These are phyloP conservation scores for Drosophila kanapiae DNA, from an alignment of 1,140 invertebrate species.

Conservation along the genomic window DNA sequence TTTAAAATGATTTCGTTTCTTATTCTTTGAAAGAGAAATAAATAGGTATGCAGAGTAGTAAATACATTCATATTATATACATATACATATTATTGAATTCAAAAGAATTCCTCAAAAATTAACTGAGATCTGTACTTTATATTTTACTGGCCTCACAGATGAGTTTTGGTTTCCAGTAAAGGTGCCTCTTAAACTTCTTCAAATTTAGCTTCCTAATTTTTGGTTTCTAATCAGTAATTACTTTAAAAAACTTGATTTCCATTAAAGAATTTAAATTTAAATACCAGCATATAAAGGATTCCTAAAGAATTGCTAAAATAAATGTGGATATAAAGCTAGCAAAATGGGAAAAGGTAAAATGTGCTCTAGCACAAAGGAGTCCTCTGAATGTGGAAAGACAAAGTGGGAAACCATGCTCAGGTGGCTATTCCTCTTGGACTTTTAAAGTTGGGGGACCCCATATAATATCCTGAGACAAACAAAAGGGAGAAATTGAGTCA, in stretches of 20 bases:
- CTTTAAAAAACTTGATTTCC: not conserved
- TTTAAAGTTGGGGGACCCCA: conserved; percentile 19
- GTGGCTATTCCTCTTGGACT: not conserved
- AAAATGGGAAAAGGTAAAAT: conserved; percentile 56
- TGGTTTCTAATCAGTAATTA: no score
- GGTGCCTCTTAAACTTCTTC: not conserved
- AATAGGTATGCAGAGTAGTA: no score
- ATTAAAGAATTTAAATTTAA: not conserved
- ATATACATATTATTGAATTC: no score
- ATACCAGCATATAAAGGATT: not conserved
- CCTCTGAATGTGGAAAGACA: conserved; percentile 2
- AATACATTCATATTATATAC: no score
- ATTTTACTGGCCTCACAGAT: no score
- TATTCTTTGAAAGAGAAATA: no score
- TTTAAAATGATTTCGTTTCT: no score
- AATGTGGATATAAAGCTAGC: conserved; percentile 13
- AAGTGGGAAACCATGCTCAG: conserved; percentile 7
- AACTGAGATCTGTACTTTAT: no score
- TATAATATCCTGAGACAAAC: conserved; percentile 53
- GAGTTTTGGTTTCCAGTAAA: no score
- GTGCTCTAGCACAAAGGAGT: conserved; percentile 11
- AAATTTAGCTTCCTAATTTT: no score
- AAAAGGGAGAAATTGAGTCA: conserved; percentile 13
- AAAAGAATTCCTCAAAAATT: no score
- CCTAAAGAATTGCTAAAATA: not conserved